Base-by-base conservation (phyloP, 2,888 invertebrate species). In the Junonia oenone region DNA sequence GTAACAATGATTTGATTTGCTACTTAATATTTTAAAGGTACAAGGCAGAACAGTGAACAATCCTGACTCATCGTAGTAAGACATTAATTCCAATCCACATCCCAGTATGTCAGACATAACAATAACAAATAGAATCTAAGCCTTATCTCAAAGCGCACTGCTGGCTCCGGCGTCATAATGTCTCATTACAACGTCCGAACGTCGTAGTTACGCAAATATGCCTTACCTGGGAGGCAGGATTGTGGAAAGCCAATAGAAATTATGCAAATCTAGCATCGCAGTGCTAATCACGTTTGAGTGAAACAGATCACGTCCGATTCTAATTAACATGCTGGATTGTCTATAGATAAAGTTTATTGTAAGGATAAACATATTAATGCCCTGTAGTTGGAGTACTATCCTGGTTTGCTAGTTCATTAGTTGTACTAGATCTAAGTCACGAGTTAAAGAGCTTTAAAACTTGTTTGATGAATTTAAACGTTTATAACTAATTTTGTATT, bases 191-290 rank as follows among this genome's bases (percentile, higher is more conserved):
- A 48, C 51, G 51, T 51, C 48, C 47, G 48, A 13, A 13, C 45
- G 33, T 56, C 40, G 52, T 37, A 29, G 58, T 45, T 59, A 52
- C 27, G 46, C 52, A 59, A 59, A 59, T 52, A 56, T 56, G 52
- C 52, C 40, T 40, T 55, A 52, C 55, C 49, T 55, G 45, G 46
- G 58, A 58, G 52, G 43, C 43, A 26, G 58, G 50, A 52, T 58
- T 58, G 55, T 46, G 52, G 46, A 51, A 51, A 54, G 45, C 56
- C 59, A 61, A 59, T 61, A 59, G 52, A 61, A 61, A 61, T 61
- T 57, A 61, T 59, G 59, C 55, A 61, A 61, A 59, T 55, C 46
- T 43, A 45, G 46, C 51, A 58, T 55, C 54, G 26, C 31, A 14
- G 49, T 47, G 51, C 49, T 60, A 60, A 60, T 60, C 49, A 52